These are phyloP conservation scores for Hermatobates lingyangjiaoensis DNA, from an alignment of 1,140 invertebrate genomes.

Conservation along the genomic window DNA sequence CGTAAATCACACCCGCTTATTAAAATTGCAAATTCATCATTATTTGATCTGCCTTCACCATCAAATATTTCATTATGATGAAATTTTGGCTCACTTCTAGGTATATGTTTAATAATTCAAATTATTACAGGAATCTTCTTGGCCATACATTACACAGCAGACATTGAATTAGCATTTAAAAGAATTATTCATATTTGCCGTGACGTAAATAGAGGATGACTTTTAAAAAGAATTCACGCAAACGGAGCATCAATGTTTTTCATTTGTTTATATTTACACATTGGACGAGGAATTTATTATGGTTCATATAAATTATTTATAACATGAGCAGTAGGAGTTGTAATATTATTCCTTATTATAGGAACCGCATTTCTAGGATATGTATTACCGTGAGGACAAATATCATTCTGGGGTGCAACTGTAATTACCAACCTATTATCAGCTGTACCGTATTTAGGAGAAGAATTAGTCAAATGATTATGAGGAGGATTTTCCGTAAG, in stretches of 20 bases:
- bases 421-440: conserved; percentile 51
- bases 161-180: conserved; percentile 33
- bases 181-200: conserved; percentile 22
- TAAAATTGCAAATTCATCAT: conserved; percentile 30
- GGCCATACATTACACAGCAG: conserved; percentile 35
- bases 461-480: conserved; percentile 36
- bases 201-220: conserved; percentile 22
- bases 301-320: conserved; percentile 2
- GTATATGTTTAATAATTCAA: conserved; percentile 36
- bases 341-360: conserved; percentile 28
- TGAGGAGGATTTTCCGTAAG: conserved; percentile 49
- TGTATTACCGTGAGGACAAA: conserved; percentile 48
- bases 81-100: conserved; percentile 35
- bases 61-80: conserved; percentile 30
- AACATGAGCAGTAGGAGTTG: conserved; percentile 6
- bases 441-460: conserved; percentile 40
- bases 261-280: conserved; percentile 4
- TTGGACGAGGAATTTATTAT: conserved; percentile 7
- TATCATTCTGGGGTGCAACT: conserved; percentile 49
- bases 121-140: conserved; percentile 36
- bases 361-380: conserved; percentile 45
- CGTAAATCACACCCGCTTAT: conserved; percentile 25
- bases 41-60: conserved; percentile 33
- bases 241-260: conserved; percentile 7
- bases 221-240: conserved; percentile 33